A percentile compares a stretch with the other conserved stretches of the same genome.
These are phyloP conservation scores for Coluber constrictor DNA, from an alignment of 2,797 vertebrate species.

Conservation along the genomic window DNA sequence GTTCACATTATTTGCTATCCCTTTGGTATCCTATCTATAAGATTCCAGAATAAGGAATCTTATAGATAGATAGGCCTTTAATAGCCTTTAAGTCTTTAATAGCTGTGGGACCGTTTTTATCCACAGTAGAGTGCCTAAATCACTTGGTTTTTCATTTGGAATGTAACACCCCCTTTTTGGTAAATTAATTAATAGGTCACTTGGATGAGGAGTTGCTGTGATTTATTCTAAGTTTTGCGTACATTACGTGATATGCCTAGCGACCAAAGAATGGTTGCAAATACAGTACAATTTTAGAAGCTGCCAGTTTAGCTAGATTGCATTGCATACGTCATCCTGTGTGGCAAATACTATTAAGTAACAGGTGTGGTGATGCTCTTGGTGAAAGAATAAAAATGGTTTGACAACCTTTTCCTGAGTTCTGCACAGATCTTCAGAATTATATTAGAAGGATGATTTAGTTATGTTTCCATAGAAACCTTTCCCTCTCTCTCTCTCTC, in stretches of 20 bases:
- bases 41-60: neutral
- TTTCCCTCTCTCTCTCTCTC: neutral
- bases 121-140: neutral
- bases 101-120: neutral
- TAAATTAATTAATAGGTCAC: neutral
- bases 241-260: neutral
- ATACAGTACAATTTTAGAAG: slow-evolving; percentile 40
- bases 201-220: neutral
- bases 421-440: slow-evolving; percentile 62
- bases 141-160: neutral
- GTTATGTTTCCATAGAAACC: slow-evolving; percentile 74
- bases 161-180: neutral
- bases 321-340: slow-evolving; percentile 5
- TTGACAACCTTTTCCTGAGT: slow-evolving; percentile 62
- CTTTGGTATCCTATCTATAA: neutral
- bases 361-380: slow-evolving; percentile 52
- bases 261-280: slow-evolving; percentile 11
- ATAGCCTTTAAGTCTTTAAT: neutral
- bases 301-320: slow-evolving; percentile 46
- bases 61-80: too few relatives aligned
- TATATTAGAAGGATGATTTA: slow-evolving; percentile 66
- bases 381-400: slow-evolving; percentile 59
- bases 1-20: too few relatives aligned
- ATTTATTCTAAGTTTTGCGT: neutral
- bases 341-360: slow-evolving; percentile 50